A percentile compares a stretch with the other conserved stretches of the same genome.
Evolutionary conservation across 37 sponge, comb jelly and placozoan species (phyloP).

Genomic region (Hexactinellida sp.): DNA sequence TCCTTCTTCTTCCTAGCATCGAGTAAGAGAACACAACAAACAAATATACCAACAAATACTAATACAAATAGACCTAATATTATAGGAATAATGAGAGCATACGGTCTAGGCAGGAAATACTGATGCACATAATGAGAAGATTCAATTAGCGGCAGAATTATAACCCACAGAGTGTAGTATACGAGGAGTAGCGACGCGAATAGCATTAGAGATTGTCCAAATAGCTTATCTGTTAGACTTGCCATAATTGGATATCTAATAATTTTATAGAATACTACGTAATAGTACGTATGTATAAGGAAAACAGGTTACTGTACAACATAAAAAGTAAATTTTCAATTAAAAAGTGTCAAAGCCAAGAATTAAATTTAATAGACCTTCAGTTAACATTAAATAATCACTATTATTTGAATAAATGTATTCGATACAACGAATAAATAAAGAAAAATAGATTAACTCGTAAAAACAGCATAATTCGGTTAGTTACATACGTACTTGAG

Average conservation of each 20-base stretch:
- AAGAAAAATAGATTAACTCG: no score
- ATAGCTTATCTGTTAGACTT: neutral
- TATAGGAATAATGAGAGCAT: neutral
- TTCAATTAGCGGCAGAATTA: neutral
- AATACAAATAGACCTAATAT: neutral
- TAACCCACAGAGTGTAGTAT: slow-evolving; percentile 10
- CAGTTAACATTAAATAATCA: no score
- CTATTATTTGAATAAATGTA: no score
- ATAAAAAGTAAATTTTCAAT: neutral
- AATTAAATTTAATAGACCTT: neutral
- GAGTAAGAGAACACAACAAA: neutral
- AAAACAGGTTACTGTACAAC: no score
- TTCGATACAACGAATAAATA: no score
- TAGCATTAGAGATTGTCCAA: neutral
- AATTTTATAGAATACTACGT: no score
- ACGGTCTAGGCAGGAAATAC: neutral
- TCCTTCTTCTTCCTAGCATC: neutral
- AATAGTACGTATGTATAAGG: no score
- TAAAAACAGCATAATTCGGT: no score
- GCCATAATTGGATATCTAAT: neutral
- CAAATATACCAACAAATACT: neutral
- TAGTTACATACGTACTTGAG: no score
- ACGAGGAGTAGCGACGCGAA: neutral
- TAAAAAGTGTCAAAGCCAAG: neutral
- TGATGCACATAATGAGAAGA: neutral